Evolutionary conservation across 2,113 vertebrate species (phyloP).

Genomic region (Riparia riparia): DNA sequence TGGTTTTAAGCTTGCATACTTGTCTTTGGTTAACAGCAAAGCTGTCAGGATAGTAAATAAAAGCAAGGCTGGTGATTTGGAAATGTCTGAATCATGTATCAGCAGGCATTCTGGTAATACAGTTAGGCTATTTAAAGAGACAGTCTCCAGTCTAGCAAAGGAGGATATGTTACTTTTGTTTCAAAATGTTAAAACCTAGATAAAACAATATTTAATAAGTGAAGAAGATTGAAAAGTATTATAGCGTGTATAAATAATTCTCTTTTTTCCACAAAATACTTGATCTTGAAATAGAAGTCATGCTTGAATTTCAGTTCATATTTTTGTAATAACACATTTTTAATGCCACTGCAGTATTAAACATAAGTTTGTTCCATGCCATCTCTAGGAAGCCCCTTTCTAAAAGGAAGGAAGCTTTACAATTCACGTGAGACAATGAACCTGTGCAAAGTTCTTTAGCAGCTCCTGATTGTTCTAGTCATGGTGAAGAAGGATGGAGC

Average conservation of each 20-base stretch:
- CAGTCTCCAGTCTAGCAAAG: not conserved
- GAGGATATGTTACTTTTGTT: not conserved
- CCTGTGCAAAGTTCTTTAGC: not conserved
- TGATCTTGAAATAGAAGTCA: not conserved
- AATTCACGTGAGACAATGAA: fast-evolving
- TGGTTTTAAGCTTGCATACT: constrained; percentile 22
- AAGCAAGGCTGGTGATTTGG: constrained; percentile 5
- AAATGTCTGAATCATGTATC: not conserved
- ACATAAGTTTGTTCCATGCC: not conserved
- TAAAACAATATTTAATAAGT: not conserved
- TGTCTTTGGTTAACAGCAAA: constrained; percentile 14
- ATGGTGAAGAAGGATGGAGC: not conserved
- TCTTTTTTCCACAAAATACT: not conserved
- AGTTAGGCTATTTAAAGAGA: not conserved
- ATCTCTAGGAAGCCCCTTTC: not conserved
- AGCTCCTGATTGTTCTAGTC: not conserved
- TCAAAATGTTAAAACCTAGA: not conserved
- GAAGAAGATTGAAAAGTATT: not conserved
- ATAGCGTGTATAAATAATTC: not conserved
- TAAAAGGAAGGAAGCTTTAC: not conserved
- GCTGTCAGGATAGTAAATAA: constrained; percentile 4
- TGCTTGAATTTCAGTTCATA: not conserved
- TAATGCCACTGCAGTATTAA: not conserved
- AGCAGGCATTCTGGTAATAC: not conserved
- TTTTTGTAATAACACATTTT: not conserved